Evolutionary conservation across 2,113 vertebrate genomes (phyloP).

Genomic region (Rhizomys pruinosus): DNA sequence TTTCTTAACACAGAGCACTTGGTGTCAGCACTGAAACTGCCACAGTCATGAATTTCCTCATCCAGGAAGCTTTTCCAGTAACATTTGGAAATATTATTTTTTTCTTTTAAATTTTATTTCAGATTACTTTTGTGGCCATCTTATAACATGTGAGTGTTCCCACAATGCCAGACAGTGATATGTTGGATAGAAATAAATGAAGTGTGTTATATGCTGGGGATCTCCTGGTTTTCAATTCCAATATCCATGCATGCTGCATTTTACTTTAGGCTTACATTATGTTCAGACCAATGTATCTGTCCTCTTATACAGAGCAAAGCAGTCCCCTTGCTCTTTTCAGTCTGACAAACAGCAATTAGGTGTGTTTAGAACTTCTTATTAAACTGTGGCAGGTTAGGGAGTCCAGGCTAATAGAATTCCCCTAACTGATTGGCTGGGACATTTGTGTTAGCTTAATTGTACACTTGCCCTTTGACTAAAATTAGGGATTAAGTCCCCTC

Average conservation of each 20-base stretch:
- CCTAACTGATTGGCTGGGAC: constrained; percentile 60
- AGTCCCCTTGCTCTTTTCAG: constrained; percentile 61
- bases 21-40: neutral
- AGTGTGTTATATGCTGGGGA: neutral
- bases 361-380: constrained; percentile 65
- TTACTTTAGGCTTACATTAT: neutral
- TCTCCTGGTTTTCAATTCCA: neutral
- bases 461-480: constrained; percentile 75
- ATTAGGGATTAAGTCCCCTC: constrained; percentile 64
- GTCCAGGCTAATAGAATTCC: constrained; percentile 19
- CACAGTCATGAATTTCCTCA: neutral
- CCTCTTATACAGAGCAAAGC: neutral
- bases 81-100: neutral
- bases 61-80: neutral
- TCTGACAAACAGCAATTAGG: constrained; percentile 73
- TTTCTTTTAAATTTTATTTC: neutral
- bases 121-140: neutral
- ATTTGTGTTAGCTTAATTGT: constrained; percentile 69
- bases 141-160: neutral
- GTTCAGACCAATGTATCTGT: neutral
- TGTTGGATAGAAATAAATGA: constrained; percentile 37
- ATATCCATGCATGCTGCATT: neutral
- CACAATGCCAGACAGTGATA: neutral
- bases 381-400: constrained; percentile 55
- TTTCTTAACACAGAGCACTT: neutral